Conservation (phyloP, 2,888 invertebrate species). For the Catonia carolina region DNA sequence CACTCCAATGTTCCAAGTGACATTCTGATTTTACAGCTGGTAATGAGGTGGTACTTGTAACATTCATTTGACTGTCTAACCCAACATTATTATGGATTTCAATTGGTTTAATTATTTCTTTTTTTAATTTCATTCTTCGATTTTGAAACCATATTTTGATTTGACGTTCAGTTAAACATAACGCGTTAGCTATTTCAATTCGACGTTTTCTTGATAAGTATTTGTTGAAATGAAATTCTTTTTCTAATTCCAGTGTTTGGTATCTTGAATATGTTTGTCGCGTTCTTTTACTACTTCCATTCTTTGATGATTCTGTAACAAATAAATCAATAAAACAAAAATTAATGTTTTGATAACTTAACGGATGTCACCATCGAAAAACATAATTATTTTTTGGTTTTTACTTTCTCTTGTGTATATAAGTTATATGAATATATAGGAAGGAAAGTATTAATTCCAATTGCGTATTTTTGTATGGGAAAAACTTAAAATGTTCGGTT, state of each 20-base stretch:
- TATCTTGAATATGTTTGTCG: slow-evolving; percentile 76
- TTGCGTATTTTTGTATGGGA: too few relatives aligned
- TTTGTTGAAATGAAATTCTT: slow-evolving; percentile 97
- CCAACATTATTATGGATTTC: neutral
- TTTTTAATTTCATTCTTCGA: slow-evolving; percentile 99
- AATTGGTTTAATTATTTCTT: slow-evolving; percentile 86
- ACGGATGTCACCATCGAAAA: too few relatives aligned
- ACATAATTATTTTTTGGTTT: too few relatives aligned
- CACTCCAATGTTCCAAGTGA: too few relatives aligned
- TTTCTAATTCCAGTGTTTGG: slow-evolving; percentile 93
- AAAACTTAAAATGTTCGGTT: too few relatives aligned
- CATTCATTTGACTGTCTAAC: slow-evolving; percentile 12
- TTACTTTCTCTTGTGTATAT: too few relatives aligned
- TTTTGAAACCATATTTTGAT: slow-evolving; percentile 99
- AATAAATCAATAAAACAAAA: neutral
- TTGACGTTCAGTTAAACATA: slow-evolving; percentile 93
- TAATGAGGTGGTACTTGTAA: slow-evolving; percentile 27
- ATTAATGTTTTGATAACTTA: too few relatives aligned
- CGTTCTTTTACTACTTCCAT: slow-evolving; percentile 88
- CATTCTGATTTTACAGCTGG: too few relatives aligned
- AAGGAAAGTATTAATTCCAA: too few relatives aligned
- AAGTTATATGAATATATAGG: too few relatives aligned
- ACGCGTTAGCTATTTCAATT: slow-evolving; percentile 93
- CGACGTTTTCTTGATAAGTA: slow-evolving; percentile 92
- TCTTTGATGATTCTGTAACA: slow-evolving; percentile 84